Evolutionary conservation across 2,113 vertebrate species (phyloP), one percentile per base, ranked within the genome.

Genomic region (Lycocorax pyrrhopterus): DNA sequence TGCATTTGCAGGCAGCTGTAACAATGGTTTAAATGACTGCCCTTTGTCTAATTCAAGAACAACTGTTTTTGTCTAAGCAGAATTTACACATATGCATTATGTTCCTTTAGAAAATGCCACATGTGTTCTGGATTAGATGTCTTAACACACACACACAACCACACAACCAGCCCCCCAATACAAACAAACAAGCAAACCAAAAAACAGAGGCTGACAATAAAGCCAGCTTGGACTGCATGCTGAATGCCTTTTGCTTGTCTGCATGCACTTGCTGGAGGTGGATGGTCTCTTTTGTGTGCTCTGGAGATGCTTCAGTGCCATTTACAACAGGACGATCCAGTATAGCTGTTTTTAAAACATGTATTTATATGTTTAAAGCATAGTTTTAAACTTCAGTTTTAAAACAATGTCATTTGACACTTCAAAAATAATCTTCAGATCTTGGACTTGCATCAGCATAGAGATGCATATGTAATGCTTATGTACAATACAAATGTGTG

Each of bases 11-110:
- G 22, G 19, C 78, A 92, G 60, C 55, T 1, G 0, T 58, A 63
- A 74, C 55, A 92, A 83, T 69, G 78, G 33, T 90, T 85, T 55
- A 51, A 67, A 66, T 69, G 21, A 60, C 43, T 43, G 33, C 7
- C 19, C 41, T 84, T 94, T 83, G 77, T 88, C 35, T 32, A 52
- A 53, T 62, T 87, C 71, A 85, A 76, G 49, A 91, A 64, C 2
- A 1, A 75, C 29, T 76, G 19, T 21, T 91, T 55, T 71, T 66
- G 46, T 74, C 47, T 55, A 52, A 91, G 43, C 22, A 72, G 49
- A 95, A 69, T 85, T 84, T 72, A 76, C 39, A 76, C 19, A 23
- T 92, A 80, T 51, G 83, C 51, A 47, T 84, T 55, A 58, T 43
- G 14, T 51, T 87, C 16, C 52, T 86, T 77, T 80, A 73, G 53